Evolutionary conservation across 2,888 invertebrate genomes (phyloP).

Genomic region (Gibbula magus): DNA sequence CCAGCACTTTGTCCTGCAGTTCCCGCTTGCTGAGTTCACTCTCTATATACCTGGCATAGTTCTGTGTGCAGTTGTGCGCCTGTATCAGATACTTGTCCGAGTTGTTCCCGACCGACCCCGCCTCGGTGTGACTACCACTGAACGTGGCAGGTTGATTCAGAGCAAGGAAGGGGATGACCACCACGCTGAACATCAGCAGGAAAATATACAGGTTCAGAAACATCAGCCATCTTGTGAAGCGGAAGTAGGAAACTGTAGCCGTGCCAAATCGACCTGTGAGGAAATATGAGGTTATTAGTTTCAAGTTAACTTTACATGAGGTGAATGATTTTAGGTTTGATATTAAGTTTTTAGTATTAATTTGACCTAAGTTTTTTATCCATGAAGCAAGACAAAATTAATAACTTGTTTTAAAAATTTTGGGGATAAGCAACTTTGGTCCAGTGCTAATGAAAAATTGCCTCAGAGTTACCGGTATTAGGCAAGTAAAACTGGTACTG

Average conservation of each 20-base stretch:
- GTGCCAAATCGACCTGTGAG: conserved; percentile 70
- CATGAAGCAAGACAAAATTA: no score
- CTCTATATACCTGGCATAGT: conserved; percentile 46
- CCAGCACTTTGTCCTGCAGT: conserved; percentile 45
- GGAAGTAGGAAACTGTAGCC: conserved; percentile 81
- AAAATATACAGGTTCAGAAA: conserved; percentile 86
- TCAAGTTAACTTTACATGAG: neutral
- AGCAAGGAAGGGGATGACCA: conserved; percentile 80
- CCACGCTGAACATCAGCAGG: conserved; percentile 81
- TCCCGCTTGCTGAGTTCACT: conserved; percentile 29
- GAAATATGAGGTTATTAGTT: conserved; percentile 15
- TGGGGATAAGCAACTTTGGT: no score
- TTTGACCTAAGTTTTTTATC: no score
- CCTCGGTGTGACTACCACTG: conserved; percentile 29
- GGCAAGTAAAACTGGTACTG: no score
- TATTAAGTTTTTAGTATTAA: no score
- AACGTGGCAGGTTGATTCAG: conserved; percentile 74
- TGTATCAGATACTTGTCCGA: conserved; percentile 6
- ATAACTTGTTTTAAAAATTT: no score
- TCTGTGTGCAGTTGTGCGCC: conserved; percentile 46
- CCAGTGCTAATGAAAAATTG: no score
- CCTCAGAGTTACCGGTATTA: no score
- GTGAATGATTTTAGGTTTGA: neutral
- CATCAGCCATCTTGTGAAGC: conserved; percentile 90
- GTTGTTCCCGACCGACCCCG: conserved; percentile 19